Base-by-base conservation (phyloP, 2,113 vertebrate genomes). In the Aleadryas rufinucha region DNA sequence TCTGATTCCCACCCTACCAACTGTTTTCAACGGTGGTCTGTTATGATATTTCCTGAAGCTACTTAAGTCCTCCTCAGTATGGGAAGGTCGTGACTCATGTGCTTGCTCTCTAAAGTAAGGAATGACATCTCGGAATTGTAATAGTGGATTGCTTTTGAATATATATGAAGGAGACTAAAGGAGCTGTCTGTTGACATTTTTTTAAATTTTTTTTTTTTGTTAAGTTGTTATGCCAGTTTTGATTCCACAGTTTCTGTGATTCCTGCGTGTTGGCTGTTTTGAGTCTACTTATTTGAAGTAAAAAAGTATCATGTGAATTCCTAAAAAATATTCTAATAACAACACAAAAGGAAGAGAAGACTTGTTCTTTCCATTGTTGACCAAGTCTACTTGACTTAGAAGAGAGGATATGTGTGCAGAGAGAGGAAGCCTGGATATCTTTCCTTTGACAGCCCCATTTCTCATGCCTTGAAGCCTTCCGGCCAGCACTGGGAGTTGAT, bases 121-220 rank as follows among this genome's bases (percentile, higher is more conserved):
- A 78, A 79, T 61, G 17, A 59, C 54, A 61, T 53, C 22, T 44
- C 4, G 2, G n/a, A 91, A 57, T 13, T 45, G 19, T 56, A 49
- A 35, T 12, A 71, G 4, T 28, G 14, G 41, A 65, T 81, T 84
- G 6, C 15, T 84, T 83, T 47, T 66, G n/a, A 60, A 31, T 41
- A 14, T 28, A 11, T 41, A 37, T 53, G 31, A 78, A 69, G 35
- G 23, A 81, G 2, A 10, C 28, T 57, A 78, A 77, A 64, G 16
- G 14, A 66, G 44, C 16, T 89, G 41, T 37, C 33, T 57, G 35
- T 47, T 87, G 41, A 22, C 26, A 16, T 39, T 65, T 61, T 12
- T 2, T 0, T 13, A 52, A 3, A 16, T 8, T 13, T n/a, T n/a
- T 39, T 84, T 63, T 69, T 47, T 63, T 42, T 2, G 1, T 35